Conservation (phyloP, 2,888 invertebrate genomes). For the Hemistola chrysoprasaria region DNA sequence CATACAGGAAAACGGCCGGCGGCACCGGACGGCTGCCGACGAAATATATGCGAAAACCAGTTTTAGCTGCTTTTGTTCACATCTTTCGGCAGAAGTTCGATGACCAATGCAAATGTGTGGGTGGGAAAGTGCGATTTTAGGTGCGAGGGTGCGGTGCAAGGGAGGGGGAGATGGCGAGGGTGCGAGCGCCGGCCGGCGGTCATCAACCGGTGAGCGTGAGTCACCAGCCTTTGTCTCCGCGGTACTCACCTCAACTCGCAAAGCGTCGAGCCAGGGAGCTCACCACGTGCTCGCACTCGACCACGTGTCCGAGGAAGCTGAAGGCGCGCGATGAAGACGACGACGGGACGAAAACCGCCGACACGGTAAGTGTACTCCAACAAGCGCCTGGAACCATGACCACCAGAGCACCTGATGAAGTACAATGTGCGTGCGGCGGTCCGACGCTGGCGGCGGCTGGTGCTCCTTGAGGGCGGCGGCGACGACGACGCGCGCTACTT, state of each 20-base stretch:
- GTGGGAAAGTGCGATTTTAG: slow-evolving; percentile 60
- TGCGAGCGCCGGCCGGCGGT: slow-evolving; percentile 53
- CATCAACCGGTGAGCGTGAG: slow-evolving; percentile 66
- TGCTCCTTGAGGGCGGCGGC: slow-evolving; percentile 40
- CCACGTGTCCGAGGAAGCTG: slow-evolving; percentile 28
- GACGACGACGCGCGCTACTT: slow-evolving; percentile 97
- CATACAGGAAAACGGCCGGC: slow-evolving; percentile 59
- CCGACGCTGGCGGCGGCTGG: slow-evolving; percentile 80
- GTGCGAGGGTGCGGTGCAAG: slow-evolving; percentile 57
- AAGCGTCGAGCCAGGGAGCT: slow-evolving; percentile 27
- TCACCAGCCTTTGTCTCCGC: slow-evolving; percentile 69
- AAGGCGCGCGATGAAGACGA: slow-evolving; percentile 19
- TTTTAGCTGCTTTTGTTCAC: slow-evolving; percentile 72
- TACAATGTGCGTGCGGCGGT: slow-evolving; percentile 98
- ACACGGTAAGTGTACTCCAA: slow-evolving; percentile 99
- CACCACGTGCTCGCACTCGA: slow-evolving; percentile 27
- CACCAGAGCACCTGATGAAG: slow-evolving; percentile 99
- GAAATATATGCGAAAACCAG: slow-evolving; percentile 74
- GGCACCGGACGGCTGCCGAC: slow-evolving; percentile 50
- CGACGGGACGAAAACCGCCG: slow-evolving; percentile 77
- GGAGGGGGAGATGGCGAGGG: slow-evolving; percentile 46
- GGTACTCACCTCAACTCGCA: slow-evolving; percentile 48
- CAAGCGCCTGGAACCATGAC: slow-evolving; percentile 96
- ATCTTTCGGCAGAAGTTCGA: slow-evolving; percentile 72
- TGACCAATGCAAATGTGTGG: slow-evolving; percentile 70